These are phyloP conservation scores for Drosophila lacicola DNA, from an alignment of 2,888 invertebrate species.

Conservation along the genomic window DNA sequence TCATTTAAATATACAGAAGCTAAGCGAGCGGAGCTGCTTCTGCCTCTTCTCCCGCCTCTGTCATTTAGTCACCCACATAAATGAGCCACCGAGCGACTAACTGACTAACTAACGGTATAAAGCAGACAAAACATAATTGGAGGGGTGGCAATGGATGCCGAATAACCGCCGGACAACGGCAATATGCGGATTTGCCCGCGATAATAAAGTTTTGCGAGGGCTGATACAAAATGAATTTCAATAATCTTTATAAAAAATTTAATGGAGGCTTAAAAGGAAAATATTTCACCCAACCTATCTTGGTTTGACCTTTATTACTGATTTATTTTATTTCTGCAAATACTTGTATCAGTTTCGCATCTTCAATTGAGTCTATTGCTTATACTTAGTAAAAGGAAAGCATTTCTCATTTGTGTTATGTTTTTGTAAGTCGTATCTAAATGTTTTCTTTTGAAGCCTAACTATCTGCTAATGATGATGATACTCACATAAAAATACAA, in stretches of 20 bases:
- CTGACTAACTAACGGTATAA: conserved; percentile 64
- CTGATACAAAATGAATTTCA: background rate
- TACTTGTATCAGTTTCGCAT: too few relatives aligned
- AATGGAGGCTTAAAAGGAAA: too few relatives aligned
- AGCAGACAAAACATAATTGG: conserved; percentile 27
- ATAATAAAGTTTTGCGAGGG: conserved; percentile 32
- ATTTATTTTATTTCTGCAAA: too few relatives aligned
- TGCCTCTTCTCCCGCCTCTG: background rate
- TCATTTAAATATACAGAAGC: conserved; percentile 75
- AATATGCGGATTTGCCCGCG: conserved; percentile 22
- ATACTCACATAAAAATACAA: background rate
- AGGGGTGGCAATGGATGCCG: conserved; percentile 8
- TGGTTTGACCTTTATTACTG: too few relatives aligned
- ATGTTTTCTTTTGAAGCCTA: too few relatives aligned
- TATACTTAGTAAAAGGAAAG: too few relatives aligned
- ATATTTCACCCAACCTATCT: too few relatives aligned
- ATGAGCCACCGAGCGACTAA: conserved; percentile 53
- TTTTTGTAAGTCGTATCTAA: too few relatives aligned
- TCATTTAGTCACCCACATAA: conserved; percentile 39
- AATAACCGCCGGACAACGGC: conserved; percentile 6
- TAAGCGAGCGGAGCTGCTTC: conserved; percentile 1
- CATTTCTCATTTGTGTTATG: too few relatives aligned
- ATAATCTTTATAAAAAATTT: too few relatives aligned
- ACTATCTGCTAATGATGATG: too few relatives aligned
- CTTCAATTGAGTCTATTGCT: too few relatives aligned